phyloP scores from a whole-genome alignment of 2,797 vertebrate genomes.

The Acipenser transmontanus region DNA sequence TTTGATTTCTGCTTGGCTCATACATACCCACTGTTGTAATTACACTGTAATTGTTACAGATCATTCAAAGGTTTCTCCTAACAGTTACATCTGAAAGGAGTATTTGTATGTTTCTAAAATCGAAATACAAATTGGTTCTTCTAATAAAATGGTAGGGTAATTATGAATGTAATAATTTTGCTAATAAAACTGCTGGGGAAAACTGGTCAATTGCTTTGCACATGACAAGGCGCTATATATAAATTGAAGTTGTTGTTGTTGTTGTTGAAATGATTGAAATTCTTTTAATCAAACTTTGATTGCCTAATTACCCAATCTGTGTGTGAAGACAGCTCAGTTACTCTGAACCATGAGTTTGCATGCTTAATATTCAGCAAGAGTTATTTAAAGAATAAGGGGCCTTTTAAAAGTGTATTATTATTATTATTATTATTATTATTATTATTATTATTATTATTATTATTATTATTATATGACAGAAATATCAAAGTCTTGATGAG shows the following conservation, averaged over 20 bases:
- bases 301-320: slow-evolving; percentile 44
- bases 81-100: no score
- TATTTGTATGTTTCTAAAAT: no score
- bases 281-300: slow-evolving; percentile 49
- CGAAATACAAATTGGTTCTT: no score
- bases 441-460: slow-evolving; percentile 27
- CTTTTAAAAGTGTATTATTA: no score
- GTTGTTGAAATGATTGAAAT: slow-evolving; percentile 39
- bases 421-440: slow-evolving; percentile 31
- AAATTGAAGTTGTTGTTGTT: no score
- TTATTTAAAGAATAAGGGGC: slow-evolving; percentile 10
- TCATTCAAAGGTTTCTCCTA: no score
- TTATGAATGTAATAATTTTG: slow-evolving; percentile 35
- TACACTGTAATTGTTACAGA: no score
- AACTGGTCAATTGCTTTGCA: slow-evolving; percentile 43
- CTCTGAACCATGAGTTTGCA: slow-evolving; percentile 40
- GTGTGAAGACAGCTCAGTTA: slow-evolving; percentile 28
- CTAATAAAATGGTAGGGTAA: slow-evolving; percentile 23
- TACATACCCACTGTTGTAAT: no score
- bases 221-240: no score
- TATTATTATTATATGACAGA: background rate
- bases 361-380: slow-evolving; percentile 44
- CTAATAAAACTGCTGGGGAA: slow-evolving; percentile 40
- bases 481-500: no score
- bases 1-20: no score